phyloP scores from a whole-genome alignment of 92 coral and sea anemone genomes.

The Phymanthus crucifer region DNA sequence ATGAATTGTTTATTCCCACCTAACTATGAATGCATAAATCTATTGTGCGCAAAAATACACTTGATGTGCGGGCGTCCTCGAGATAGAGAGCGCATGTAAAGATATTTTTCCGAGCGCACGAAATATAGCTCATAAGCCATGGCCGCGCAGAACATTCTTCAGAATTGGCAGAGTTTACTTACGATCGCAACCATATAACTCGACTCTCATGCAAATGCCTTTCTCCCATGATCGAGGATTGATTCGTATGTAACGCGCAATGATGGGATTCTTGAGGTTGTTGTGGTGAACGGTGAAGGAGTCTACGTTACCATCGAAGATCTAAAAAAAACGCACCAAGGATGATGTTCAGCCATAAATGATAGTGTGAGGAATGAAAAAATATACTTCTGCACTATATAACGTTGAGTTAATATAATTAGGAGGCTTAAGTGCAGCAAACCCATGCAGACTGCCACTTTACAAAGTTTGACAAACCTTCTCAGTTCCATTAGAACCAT shows the following conservation, averaged over 20 bases:
- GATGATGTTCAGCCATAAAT: no score
- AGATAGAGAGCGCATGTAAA: no score
- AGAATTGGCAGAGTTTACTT: no score
- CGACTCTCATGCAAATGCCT: slow-evolving; percentile 79
- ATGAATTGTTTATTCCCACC: no score
- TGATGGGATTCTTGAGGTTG: slow-evolving; percentile 65
- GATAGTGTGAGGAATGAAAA: no score
- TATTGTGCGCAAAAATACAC: no score
- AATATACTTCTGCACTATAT: no score
- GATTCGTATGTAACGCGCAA: slow-evolving; percentile 72
- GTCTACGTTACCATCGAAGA: slow-evolving; percentile 72
- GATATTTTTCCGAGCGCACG: not conserved
- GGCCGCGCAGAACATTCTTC: no score
- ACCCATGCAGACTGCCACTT: not conserved
- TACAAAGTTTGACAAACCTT: slow-evolving; percentile 42
- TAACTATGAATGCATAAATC: no score
- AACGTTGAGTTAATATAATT: no score
- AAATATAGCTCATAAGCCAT: no score
- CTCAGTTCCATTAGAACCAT: slow-evolving; percentile 66
- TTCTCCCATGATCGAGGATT: slow-evolving; percentile 87
- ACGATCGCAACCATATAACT: slow-evolving; percentile 86
- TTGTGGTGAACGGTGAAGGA: slow-evolving; percentile 85
- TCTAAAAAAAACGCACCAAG: slow-evolving; percentile 24
- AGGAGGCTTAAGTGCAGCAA: not conserved
- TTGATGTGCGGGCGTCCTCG: no score